Conservation (phyloP, 2,797 vertebrate genomes). For the Knipowitschia caucasica region DNA sequence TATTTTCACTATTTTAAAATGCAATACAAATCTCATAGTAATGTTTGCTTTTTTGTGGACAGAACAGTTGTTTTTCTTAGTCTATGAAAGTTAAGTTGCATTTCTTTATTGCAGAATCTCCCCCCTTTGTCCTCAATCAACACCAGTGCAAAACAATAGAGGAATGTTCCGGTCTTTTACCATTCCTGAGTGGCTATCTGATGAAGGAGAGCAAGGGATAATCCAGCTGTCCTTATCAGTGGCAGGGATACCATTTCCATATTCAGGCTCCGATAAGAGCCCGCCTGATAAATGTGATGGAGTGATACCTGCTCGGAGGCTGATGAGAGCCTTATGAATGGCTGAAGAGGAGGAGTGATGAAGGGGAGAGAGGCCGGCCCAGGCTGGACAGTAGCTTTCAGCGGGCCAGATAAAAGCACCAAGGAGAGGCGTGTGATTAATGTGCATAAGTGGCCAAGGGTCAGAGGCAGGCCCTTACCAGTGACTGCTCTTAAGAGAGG, state of each 20-base stretch:
- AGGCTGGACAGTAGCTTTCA: constrained; percentile 90
- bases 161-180: constrained; percentile 74
- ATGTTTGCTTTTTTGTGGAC: no score
- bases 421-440: constrained; percentile 88
- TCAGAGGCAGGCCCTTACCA: constrained; percentile 79
- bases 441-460: constrained; percentile 91
- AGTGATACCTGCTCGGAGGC: constrained; percentile 87
- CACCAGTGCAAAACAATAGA: constrained; percentile 69
- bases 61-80: constrained; percentile 5
- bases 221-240: constrained; percentile 89
- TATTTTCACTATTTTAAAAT: not conserved
- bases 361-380: constrained; percentile 40
- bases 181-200: constrained; percentile 79
- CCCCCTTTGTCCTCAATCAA: constrained; percentile 64
- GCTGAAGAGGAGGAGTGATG: constrained; percentile 55
- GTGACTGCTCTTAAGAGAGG: constrained; percentile 87
- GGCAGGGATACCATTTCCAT: constrained; percentile 98
- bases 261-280: constrained; percentile 93
- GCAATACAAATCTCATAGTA: not conserved
- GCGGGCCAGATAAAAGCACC: constrained; percentile 80
- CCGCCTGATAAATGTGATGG: constrained; percentile 96
- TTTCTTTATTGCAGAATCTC: constrained; percentile 11
- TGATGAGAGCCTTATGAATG: constrained; percentile 85
- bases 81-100: constrained; percentile 21
- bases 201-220: constrained; percentile 89